phyloP scores from a whole-genome alignment of 2,113 vertebrate genomes.

The Myotis lucifugus region DNA sequence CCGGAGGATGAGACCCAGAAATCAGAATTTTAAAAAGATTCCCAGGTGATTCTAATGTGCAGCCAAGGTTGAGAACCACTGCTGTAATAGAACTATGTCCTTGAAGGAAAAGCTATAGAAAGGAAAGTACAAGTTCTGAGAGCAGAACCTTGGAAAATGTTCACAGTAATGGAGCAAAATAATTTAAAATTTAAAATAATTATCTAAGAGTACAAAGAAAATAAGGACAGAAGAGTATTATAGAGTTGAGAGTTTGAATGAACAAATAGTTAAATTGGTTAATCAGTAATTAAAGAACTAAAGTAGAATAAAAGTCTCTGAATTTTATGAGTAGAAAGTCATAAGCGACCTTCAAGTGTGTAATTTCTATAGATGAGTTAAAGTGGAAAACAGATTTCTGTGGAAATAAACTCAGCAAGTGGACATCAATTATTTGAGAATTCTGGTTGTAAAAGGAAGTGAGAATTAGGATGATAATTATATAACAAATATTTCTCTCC shows the following conservation, averaged over 20 bases:
- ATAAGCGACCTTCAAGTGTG: not conserved
- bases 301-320: not conserved
- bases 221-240: not conserved
- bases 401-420: not conserved
- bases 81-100: not conserved
- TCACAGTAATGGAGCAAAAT: not conserved
- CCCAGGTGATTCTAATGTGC: no score
- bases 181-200: not conserved
- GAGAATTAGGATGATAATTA: not conserved
- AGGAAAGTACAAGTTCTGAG: not conserved
- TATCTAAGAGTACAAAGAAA: not conserved
- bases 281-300: not conserved
- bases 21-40: no score
- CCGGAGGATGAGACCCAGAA: no score
- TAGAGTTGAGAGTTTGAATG: not conserved
- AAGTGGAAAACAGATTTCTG: not conserved
- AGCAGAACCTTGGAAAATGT: not conserved
- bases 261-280: not conserved
- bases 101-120: not conserved
- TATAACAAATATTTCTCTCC: not conserved
- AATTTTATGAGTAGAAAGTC: not conserved
- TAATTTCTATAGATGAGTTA: not conserved
- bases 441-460: not conserved
- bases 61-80: no score
- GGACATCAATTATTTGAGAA: not conserved